Evolutionary conservation across 1,140 invertebrate genomes (phyloP).

Genomic region (Drosophila willistoni): DNA sequence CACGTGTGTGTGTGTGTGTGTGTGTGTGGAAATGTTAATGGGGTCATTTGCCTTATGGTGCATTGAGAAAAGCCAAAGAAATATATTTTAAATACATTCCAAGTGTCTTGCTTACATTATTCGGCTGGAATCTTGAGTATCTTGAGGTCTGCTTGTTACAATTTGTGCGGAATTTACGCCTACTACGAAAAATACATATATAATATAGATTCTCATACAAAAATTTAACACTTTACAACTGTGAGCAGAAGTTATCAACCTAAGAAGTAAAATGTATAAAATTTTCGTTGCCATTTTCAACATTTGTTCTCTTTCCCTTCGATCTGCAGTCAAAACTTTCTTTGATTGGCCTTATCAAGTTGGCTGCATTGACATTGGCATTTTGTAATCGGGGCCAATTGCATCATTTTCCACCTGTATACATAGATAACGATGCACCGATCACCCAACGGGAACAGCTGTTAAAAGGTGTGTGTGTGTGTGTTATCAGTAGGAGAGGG

Average conservation of each 20-base stretch:
- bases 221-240: too few relatives aligned
- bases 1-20: not conserved
- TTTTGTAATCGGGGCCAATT: slow-evolving; percentile 60
- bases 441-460: slow-evolving; percentile 20
- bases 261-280: too few relatives aligned
- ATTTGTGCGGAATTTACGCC: slow-evolving; percentile 1
- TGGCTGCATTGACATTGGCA: slow-evolving; percentile 39
- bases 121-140: too few relatives aligned
- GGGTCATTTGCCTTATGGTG: slow-evolving; percentile 67
- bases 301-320: too few relatives aligned
- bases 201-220: too few relatives aligned
- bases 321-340: not conserved
- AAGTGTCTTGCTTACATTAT: slow-evolving; percentile 53
- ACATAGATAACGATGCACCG: slow-evolving; percentile 50
- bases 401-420: slow-evolving; percentile 64
- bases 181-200: not conserved
- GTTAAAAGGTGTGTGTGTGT: slow-evolving; percentile 11
- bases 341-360: slow-evolving; percentile 2
- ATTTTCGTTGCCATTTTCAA: too few relatives aligned
- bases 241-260: too few relatives aligned
- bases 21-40: slow-evolving; percentile 68
- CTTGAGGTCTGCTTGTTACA: too few relatives aligned
- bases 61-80: slow-evolving; percentile 31
- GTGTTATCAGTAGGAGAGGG: slow-evolving; percentile 15
- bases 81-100: slow-evolving; percentile 28